A percentile compares a stretch with the other conserved stretches of the same genome.
phyloP scores from a whole-genome alignment of 2,113 vertebrate genomes.

The Opisthocomus hoazin region DNA sequence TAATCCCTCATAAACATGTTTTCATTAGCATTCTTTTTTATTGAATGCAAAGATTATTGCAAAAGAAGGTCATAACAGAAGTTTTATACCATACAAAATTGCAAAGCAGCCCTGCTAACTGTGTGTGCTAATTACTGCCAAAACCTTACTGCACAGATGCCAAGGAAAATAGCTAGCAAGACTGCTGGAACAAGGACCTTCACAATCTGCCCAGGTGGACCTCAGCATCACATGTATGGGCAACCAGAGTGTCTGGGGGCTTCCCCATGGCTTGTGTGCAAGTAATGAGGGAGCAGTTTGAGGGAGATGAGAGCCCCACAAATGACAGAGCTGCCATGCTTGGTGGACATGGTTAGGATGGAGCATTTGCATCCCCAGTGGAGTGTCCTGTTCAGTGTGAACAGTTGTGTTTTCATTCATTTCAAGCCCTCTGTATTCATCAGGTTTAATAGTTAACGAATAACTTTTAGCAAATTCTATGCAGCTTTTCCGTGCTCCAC shows the following conservation, averaged over 20 bases:
- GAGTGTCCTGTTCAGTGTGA: background rate
- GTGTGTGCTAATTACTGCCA: background rate
- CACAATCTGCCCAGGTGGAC: background rate
- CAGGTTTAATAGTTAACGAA: background rate
- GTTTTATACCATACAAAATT: background rate
- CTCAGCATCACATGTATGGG: background rate
- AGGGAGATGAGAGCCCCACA: background rate
- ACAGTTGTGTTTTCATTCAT: background rate
- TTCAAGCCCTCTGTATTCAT: background rate
- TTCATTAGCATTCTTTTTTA: constrained; percentile 29
- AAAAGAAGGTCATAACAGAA: constrained; percentile 20
- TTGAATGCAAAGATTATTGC: constrained; percentile 12
- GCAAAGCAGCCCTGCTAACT: background rate
- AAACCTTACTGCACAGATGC: background rate
- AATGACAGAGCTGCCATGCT: background rate
- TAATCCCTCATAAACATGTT: constrained; percentile 19
- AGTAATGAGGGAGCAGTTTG: background rate
- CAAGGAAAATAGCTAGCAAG: background rate
- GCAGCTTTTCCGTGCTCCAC: background rate
- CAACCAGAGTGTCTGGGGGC: background rate
- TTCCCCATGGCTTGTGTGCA: background rate
- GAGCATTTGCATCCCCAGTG: background rate
- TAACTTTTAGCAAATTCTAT: background rate
- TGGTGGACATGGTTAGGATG: background rate
- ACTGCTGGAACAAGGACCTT: background rate